These are phyloP conservation scores for Nasonovia ribisnigri DNA, from an alignment of 2,888 invertebrate genomes.

Conservation along the genomic window DNA sequence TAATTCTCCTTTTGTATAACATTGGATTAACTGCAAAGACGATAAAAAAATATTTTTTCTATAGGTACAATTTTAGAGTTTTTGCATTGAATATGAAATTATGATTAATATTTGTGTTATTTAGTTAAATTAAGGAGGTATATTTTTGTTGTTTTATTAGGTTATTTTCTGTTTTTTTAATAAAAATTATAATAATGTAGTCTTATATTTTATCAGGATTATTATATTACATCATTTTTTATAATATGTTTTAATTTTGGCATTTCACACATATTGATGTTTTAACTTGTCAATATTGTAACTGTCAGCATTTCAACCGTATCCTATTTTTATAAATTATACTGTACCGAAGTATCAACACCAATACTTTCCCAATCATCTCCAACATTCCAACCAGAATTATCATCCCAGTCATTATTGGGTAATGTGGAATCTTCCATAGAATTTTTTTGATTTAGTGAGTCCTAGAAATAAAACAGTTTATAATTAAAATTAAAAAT, in stretches of 20 bases:
- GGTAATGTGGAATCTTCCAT: background rate
- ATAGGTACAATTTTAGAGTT: background rate
- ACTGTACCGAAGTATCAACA: background rate
- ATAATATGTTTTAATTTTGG: background rate
- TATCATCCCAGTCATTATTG: conserved; percentile 40
- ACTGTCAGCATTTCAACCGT: background rate
- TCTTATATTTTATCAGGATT: too few species aligned
- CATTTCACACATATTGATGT: background rate
- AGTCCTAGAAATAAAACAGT: background rate
- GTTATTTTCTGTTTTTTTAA: background rate
- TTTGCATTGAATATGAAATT: background rate
- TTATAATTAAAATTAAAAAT: background rate
- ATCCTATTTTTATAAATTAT: background rate
- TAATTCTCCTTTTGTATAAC: background rate
- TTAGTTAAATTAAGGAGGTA: background rate
- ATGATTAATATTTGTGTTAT: background rate
- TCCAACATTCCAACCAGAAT: conserved; percentile 43
- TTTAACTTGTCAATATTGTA: background rate
- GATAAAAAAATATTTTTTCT: background rate
- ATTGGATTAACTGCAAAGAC: background rate
- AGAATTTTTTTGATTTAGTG: background rate
- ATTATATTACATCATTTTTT: background rate
- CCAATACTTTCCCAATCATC: conserved; percentile 52
- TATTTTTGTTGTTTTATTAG: background rate
- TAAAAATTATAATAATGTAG: background rate